phyloP scores from a whole-genome alignment of 2,888 invertebrate species.

The Gryllus longicercus region DNA sequence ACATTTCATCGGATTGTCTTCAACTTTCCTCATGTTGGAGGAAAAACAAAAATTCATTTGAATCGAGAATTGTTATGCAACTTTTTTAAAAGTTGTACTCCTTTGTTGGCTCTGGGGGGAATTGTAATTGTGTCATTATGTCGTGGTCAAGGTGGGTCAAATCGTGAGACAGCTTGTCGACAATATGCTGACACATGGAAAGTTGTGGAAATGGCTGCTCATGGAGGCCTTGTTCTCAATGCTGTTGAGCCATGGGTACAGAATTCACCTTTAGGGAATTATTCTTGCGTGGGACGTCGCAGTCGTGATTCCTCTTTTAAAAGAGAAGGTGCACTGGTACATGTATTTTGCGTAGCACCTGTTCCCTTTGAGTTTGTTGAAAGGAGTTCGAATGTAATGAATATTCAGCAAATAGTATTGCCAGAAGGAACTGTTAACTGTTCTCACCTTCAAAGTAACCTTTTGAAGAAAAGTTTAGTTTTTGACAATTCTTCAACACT shows the following conservation, averaged over 20 bases:
- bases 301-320: conserved; percentile 47
- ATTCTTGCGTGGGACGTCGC: conserved; percentile 51
- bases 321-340: conserved; percentile 44
- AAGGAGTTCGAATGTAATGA: no score
- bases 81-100: conserved; percentile 50
- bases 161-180: conserved; percentile 46
- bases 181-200: conserved; percentile 56
- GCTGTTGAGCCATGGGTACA: conserved; percentile 47
- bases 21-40: conserved; percentile 61
- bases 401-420: no score
- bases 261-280: conserved; percentile 42
- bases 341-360: conserved; percentile 40
- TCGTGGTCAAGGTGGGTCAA: conserved; percentile 56
- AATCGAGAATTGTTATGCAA: conserved; percentile 53
- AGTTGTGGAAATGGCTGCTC: conserved; percentile 54
- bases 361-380: background rate
- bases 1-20: conserved; percentile 54
- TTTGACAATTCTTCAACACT: no score
- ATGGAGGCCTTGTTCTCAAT: conserved; percentile 49
- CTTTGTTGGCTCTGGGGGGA: conserved; percentile 46
- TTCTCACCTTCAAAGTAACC: conserved; percentile 22
- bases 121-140: conserved; percentile 51
- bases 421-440: conserved; percentile 26
- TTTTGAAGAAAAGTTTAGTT: no score
- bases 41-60: conserved; percentile 57